Base-by-base conservation (phyloP, 64 coral and sea anemone genomes). In the Montipora capricornis region DNA sequence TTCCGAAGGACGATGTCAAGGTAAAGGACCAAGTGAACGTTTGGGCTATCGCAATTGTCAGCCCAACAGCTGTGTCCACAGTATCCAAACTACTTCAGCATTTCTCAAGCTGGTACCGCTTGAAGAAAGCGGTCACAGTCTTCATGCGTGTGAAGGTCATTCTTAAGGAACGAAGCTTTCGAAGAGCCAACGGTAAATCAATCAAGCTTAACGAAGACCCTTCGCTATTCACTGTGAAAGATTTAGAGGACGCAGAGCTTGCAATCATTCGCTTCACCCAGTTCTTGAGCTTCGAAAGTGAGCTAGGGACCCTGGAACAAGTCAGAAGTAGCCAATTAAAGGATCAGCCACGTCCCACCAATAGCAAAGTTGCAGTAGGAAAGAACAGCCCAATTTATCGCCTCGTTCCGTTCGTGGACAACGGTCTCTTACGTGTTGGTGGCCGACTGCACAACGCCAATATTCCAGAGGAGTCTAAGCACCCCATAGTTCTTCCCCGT, bases 191-290 rank as follows among this genome's bases (percentile, higher is more conserved):
- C 26, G 6, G 22, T 4, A 75, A 75, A 24, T n/a, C 22, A 45
- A 46, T 29, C 44, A 71, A 48, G 75, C 51, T 82, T 26, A 61
- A 47, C 82, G 58, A 49, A 10, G 16, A 87, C 45, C 17, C 37
- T 44, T 90, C 4, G 55, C 73, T 7, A 73, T 53, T 95, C 4
- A 70, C 80, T 4, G 73, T 86, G 26, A 19, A 57, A 80, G 93
- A 95, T 13, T 76, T 95, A 89, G 59, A 86, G 19, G 71, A 92
- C 20, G 90, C 90, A 15, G 90, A 92, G 37, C 64, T 92, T n/a
- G 68, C 90, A 1, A 85, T 92, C 8, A 83, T 85, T 70, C 47
- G 24, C 19, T 92, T 58, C 62, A 70, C 53, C 13, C 90, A 92
- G 44, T 58, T 19, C 8, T 12, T 76, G 74, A 52, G 10, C 20